Evolutionary conservation across 2,797 vertebrate species (phyloP), one percentile per base, ranked within the genome.

Genomic region (Antrozous pallidus): DNA sequence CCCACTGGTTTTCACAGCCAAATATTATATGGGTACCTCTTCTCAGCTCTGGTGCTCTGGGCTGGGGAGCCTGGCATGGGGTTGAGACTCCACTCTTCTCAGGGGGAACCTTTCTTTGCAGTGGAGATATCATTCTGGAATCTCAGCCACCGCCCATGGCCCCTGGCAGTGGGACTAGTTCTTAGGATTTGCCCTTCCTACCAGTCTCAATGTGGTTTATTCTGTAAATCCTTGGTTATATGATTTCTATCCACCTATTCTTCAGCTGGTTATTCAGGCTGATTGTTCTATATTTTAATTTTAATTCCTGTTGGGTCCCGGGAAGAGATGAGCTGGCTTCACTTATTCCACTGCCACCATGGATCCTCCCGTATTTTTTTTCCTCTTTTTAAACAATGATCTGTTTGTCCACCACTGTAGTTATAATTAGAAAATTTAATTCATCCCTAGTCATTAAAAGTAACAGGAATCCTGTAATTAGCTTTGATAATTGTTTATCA

Each of bases 391-490:
- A 71, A 97, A 91, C 95, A 97, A 85, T 96, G 80, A 94, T 91
- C 94, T 97, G 91, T 56, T 85, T 95, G 90, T 94, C 93, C 69
- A 94, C 90, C 47, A 87, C 1, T 95, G 92, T 91, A 92, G 49
- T 7, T 97, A 45, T 94, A 91, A 96, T 97, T 97, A 88, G 88
- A 94, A 97, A 91, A 83, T 31, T 31, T 31, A 97, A 93, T 87
- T 61, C 90, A 94, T 88, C 28, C 26, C 58, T 26, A 36, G 40
- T 36, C 87, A 81, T 77, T 94, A 93, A 95, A 95, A 92, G 33
- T 79, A 80, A 88, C 17, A 93, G 26, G 0, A 95, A 77, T 82
- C 61, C 93, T 92, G 28, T 40, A 67, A 84, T 94, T 93, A 96
- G 82, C 58, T 92, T 91, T 42, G 83, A 90, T 83, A 94, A 95